Percentiles rank a stretch among this genome's conserved stretches.
phyloP scores from a whole-genome alignment of 2,888 invertebrate genomes.

The Apotomis betuletana region DNA sequence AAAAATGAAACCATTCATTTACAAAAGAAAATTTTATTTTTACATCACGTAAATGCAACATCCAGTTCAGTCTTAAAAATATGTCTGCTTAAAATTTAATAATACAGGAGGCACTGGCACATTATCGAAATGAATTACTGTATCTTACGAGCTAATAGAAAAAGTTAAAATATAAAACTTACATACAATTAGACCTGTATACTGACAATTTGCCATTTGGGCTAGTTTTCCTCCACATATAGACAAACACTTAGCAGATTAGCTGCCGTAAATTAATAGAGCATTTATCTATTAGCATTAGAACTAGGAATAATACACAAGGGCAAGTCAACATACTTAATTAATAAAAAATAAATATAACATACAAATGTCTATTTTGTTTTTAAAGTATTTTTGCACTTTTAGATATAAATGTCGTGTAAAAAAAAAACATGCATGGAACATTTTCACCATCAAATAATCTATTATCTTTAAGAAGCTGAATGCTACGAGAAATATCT shows the following conservation, averaged over 20 bases:
- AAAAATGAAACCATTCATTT: constrained; percentile 34
- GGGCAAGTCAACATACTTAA: constrained; percentile 1
- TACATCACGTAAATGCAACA: constrained; percentile 76
- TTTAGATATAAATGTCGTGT: neutral
- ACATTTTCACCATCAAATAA: neutral
- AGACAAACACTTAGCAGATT: neutral
- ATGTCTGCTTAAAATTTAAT: constrained; percentile 67
- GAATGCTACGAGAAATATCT: neutral
- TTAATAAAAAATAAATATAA: neutral
- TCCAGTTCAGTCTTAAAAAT: constrained; percentile 80
- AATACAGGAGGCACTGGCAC: constrained; percentile 80
- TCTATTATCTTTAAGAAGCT: neutral
- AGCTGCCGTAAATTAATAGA: neutral
- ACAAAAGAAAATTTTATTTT: constrained; percentile 65
- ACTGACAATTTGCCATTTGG: constrained; percentile 25
- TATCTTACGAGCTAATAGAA: constrained; percentile 36
- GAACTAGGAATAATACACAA: neutral
- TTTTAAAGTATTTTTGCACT: neutral
- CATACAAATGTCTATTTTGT: neutral
- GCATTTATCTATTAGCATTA: neutral
- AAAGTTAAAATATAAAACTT: constrained; percentile 34
- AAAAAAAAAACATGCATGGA: no score
- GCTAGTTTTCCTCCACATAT: constrained; percentile 11
- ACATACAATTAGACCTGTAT: constrained; percentile 39
- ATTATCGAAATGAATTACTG: constrained; percentile 50